A percentile compares a stretch with the other conserved stretches of the same genome.
Evolutionary conservation across 1,140 invertebrate species (phyloP).

Genomic region (Eufriesea mexicana): DNA sequence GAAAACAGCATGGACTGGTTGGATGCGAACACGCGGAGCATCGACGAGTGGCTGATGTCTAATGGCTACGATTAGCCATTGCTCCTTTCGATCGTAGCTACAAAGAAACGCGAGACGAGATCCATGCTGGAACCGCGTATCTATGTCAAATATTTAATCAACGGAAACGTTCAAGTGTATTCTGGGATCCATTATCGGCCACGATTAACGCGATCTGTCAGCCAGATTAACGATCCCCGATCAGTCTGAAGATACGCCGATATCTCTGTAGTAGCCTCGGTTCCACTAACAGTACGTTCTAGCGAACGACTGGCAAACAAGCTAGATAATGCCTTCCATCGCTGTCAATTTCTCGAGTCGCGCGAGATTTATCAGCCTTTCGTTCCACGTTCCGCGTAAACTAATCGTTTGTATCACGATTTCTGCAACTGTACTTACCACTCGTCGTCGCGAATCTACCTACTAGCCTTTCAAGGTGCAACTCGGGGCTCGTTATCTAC

Average conservation of each 20-base stretch:
- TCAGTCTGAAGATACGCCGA: neutral
- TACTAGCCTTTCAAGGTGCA: too few species aligned
- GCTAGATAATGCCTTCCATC: neutral
- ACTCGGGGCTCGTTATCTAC: too few species aligned
- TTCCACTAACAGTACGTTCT: neutral
- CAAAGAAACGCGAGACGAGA: neutral
- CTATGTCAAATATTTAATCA: neutral
- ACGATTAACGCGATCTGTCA: neutral
- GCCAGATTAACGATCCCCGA: neutral
- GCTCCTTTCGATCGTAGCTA: neutral
- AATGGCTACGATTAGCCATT: conserved; percentile 6
- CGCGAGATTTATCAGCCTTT: neutral
- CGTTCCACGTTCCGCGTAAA: neutral
- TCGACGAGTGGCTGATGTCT: conserved; percentile 23
- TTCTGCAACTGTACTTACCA: too few species aligned
- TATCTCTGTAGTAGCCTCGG: neutral
- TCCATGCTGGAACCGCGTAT: neutral
- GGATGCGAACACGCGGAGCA: neutral
- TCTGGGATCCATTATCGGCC: neutral
- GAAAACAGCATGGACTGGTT: conserved; percentile 40
- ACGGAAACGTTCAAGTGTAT: neutral
- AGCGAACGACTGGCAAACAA: neutral
- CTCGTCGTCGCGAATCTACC: too few species aligned
- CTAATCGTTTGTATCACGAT: too few species aligned
- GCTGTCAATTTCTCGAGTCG: too few species aligned